Conservation (phyloP, 2,113 vertebrate species). For the Steatornis caripensis region DNA sequence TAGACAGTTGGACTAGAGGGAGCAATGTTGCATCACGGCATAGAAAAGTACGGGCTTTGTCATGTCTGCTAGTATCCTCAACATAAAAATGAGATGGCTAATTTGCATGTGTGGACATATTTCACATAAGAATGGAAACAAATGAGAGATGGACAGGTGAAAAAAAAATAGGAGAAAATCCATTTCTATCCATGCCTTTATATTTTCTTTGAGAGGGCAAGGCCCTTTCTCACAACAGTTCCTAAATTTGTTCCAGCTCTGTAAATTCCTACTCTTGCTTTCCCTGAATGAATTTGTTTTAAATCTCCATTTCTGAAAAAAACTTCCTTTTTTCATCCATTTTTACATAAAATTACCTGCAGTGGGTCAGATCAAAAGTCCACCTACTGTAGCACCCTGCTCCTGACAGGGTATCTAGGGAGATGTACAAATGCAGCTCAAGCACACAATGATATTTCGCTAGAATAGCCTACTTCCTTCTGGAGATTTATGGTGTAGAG, state of each 20-base stretch:
- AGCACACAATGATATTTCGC: neutral
- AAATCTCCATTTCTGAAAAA: too few relatives aligned
- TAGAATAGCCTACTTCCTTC: neutral
- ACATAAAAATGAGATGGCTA: neutral
- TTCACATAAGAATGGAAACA: neutral
- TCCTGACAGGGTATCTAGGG: neutral
- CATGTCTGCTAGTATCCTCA: neutral
- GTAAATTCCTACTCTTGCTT: neutral
- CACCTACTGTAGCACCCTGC: neutral
- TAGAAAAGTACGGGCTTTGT: neutral
- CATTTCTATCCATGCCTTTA: neutral
- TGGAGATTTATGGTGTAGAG: neutral
- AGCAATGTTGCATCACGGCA: neutral
- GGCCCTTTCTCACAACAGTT: neutral
- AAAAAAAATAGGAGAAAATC: neutral
- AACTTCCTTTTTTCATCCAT: neutral
- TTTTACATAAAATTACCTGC: neutral
- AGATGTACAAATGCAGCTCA: neutral
- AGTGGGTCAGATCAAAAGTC: neutral
- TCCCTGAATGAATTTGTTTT: neutral
- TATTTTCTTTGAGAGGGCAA: neutral
- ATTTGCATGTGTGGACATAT: neutral
- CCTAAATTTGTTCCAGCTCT: neutral
- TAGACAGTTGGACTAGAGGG: neutral
- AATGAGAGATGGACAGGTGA: neutral